Percentiles rank a stretch among this genome's conserved stretches.
Conservation (phyloP, 2,113 vertebrate species). For the Oreocharis arfaki region DNA sequence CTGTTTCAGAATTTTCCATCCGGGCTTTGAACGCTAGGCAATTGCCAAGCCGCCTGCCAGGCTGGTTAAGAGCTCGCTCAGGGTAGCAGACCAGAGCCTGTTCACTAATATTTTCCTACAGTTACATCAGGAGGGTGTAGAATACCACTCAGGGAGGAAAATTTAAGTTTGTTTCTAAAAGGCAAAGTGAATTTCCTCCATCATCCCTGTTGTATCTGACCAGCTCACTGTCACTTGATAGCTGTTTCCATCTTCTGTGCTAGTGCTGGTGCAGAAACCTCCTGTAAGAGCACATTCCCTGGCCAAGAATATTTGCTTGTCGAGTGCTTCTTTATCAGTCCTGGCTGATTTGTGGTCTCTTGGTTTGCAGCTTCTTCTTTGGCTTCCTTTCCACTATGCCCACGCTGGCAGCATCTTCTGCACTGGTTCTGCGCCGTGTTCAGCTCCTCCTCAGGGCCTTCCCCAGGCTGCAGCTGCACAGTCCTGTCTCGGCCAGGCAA, state of each 20-base stretch:
- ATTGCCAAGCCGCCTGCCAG: not conserved
- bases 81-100: not conserved
- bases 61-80: not conserved
- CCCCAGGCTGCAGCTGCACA: not conserved
- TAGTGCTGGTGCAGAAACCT: not conserved
- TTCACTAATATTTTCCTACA: slow-evolving; percentile 34
- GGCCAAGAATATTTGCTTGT: not conserved
- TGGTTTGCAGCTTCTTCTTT: not conserved
- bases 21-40: not conserved
- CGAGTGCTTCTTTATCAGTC: not conserved
- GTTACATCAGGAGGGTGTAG: not conserved
- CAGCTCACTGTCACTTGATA: fast-evolving
- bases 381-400: not conserved
- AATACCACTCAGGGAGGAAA: not conserved
- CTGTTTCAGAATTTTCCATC: slow-evolving; percentile 53
- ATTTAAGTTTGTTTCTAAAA: not conserved
- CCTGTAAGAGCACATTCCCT: not conserved
- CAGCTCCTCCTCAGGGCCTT: not conserved
- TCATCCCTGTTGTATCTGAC: not conserved
- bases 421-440: not conserved
- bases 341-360: not conserved
- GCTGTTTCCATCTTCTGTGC: not conserved
- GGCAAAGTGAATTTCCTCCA: not conserved
- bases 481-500: not conserved
- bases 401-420: not conserved